phyloP scores from a whole-genome alignment of 2,113 vertebrate species.

The Periophthalmus modestus region DNA sequence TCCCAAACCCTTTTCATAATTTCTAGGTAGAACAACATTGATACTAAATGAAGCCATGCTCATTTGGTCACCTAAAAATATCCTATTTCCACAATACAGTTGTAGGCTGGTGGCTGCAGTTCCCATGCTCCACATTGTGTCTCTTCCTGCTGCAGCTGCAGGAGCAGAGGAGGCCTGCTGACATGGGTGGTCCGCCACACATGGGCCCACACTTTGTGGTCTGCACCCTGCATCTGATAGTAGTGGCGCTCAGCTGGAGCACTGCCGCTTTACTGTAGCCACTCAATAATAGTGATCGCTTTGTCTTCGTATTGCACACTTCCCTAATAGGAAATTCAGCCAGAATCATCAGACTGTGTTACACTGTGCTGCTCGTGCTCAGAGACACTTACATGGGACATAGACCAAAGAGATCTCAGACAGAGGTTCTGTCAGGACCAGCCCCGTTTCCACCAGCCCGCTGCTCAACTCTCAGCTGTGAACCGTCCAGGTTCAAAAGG shows the following conservation, averaged over 20 bases:
- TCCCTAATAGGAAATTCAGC: constrained; percentile 26
- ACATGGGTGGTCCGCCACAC: constrained; percentile 79
- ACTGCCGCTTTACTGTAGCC: constrained; percentile 60
- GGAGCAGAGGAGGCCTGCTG: constrained; percentile 43
- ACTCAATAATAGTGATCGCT: constrained; percentile 49
- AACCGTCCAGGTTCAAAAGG: constrained; percentile 34
- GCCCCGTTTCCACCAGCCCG: background rate
- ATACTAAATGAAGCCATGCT: constrained; percentile 29
- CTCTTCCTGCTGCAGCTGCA: constrained; percentile 65
- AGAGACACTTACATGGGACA: background rate
- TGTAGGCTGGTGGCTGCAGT: constrained; percentile 51
- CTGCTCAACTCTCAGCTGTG: constrained; percentile 8
- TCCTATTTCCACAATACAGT: constrained; percentile 34
- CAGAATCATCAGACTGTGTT: background rate
- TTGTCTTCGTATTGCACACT: constrained; percentile 27
- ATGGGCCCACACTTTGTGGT: constrained; percentile 74
- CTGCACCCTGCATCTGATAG: constrained; percentile 76
- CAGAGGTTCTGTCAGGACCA: constrained; percentile 57
- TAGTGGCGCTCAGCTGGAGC: constrained; percentile 69
- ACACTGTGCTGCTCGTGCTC: background rate
- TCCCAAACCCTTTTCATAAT: background rate
- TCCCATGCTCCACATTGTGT: constrained; percentile 72
- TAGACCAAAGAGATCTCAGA: constrained; percentile 52
- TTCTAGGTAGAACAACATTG: constrained; percentile 5
- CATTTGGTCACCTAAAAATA: constrained; percentile 52